Conservation (phyloP, 2,888 invertebrate genomes). For the Drosophila histrio region DNA sequence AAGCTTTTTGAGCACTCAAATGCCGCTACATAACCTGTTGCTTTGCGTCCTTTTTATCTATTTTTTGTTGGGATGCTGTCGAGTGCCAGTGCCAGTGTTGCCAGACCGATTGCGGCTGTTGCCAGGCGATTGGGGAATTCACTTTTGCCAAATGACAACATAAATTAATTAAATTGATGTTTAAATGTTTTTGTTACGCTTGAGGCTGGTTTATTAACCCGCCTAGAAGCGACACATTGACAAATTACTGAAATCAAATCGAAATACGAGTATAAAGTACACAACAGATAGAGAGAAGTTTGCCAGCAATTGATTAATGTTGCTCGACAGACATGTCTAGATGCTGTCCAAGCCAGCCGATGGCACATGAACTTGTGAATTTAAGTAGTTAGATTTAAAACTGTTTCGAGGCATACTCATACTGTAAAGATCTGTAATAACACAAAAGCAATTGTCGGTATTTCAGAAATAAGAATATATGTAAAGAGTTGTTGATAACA, state of each 20-base stretch:
- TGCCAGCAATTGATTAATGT: constrained; percentile 71
- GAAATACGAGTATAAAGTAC: constrained; percentile 7
- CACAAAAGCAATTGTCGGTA: no score
- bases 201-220: constrained; percentile 50
- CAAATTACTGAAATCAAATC: constrained; percentile 60
- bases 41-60: constrained; percentile 10
- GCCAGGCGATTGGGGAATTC: constrained; percentile 42
- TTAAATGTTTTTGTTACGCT: constrained; percentile 39
- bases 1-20: constrained; percentile 49
- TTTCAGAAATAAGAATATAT: no score
- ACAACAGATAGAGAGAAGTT: neutral
- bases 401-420: neutral
- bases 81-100: constrained; percentile 31
- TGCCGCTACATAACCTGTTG: constrained; percentile 67
- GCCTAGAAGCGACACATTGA: constrained; percentile 62
- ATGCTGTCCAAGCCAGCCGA: constrained; percentile 38
- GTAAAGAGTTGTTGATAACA: no score
- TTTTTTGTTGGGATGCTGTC: constrained; percentile 32
- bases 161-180: constrained; percentile 78
- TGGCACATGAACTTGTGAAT: constrained; percentile 23
- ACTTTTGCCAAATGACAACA: constrained; percentile 42
- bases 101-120: constrained; percentile 46
- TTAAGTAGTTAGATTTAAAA: constrained; percentile 45
- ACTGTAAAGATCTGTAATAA: no score
- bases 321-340: constrained; percentile 28